These are phyloP conservation scores for Tromatobia lineatoria DNA, from an alignment of 2,888 invertebrate genomes.

Conservation along the genomic window DNA sequence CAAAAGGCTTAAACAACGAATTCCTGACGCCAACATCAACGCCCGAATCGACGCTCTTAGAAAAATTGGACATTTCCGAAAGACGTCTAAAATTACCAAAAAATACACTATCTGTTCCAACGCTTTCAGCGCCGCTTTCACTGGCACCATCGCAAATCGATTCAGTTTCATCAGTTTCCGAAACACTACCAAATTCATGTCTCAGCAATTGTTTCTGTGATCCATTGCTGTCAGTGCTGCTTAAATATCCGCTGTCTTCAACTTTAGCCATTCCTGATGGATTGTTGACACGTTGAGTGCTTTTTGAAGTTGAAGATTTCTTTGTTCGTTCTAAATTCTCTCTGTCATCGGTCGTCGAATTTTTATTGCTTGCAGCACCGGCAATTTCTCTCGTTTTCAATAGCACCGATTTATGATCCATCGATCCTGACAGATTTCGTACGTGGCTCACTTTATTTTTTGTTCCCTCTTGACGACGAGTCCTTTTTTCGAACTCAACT, in stretches of 20 bases:
- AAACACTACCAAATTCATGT: slow-evolving; percentile 87
- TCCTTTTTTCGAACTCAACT: slow-evolving; percentile 40
- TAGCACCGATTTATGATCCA: not conserved
- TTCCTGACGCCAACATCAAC: slow-evolving; percentile 74
- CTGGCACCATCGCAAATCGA: slow-evolving; percentile 93
- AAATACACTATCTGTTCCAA: slow-evolving; percentile 95
- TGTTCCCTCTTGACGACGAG: slow-evolving; percentile 26
- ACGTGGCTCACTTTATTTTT: not conserved
- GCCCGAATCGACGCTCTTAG: slow-evolving; percentile 79
- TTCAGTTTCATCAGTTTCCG: slow-evolving; percentile 93
- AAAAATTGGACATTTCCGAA: slow-evolving; percentile 75
- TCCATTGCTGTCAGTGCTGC: slow-evolving; percentile 92
- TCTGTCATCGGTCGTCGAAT: not conserved
- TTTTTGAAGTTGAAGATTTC: slow-evolving; percentile 13
- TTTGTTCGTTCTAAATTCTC: slow-evolving; percentile 3
- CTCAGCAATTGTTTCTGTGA: slow-evolving; percentile 80
- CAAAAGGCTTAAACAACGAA: slow-evolving; percentile 69
- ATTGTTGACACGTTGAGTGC: slow-evolving; percentile 1
- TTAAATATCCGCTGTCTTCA: slow-evolving; percentile 93
- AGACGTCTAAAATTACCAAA: slow-evolving; percentile 90
- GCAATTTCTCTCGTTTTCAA: not conserved
- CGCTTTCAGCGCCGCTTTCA: slow-evolving; percentile 95
- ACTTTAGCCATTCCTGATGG: slow-evolving; percentile 66
- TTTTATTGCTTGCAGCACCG: not conserved
- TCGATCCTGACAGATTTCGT: not conserved